Evolutionary conservation across 2,113 vertebrate genomes (phyloP), one percentile per base, ranked within the genome.

Genomic region (Notechis scutatus): DNA sequence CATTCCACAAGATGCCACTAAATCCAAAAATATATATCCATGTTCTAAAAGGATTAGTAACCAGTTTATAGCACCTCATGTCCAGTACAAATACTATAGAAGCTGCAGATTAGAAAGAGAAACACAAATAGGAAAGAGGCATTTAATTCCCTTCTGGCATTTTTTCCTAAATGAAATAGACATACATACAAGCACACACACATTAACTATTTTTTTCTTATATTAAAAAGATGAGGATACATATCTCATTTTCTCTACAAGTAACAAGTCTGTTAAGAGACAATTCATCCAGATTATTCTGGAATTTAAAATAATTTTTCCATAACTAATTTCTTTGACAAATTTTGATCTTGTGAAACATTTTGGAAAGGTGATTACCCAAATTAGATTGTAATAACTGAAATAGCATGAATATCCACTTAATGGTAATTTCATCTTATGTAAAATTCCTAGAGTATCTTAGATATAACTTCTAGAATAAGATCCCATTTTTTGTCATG

Each of bases 351-450:
- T 92, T 57, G 81, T 29, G 3, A 21, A 89, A 74, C 24, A 29
- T 87, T 87, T 87, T 87, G 57, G 61, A 89, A 89, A 81, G 26
- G 10, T 47, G 26, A 59, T 92, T 89, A 85, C 26, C 88, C 57
- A 74, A 90, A 92, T 90, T 92, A 92, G 69, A 90, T 45, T 59
- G 39, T 90, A 92, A 89, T 85, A 90, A 74, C 69, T 89, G 55
- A 57, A 92, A 85, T 69, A 59, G 88, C 92, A 55, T 90, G 69
- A 9, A 42, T 81, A 81, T 85, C 88, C 34, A 92, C 26, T 47
- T 59, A 92, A 92, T 85, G 42, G 85, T 92, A 88, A 92, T 92
- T 89, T 24, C 23, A 74, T 81, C 54, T 90, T 92, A 23, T 85
- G 20, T n/a, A 92, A 89, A 92, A 85, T 88, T 74, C 59, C 42